Evolutionary conservation across 1,140 invertebrate genomes (phyloP).

Genomic region (Plodia interpunctella): DNA sequence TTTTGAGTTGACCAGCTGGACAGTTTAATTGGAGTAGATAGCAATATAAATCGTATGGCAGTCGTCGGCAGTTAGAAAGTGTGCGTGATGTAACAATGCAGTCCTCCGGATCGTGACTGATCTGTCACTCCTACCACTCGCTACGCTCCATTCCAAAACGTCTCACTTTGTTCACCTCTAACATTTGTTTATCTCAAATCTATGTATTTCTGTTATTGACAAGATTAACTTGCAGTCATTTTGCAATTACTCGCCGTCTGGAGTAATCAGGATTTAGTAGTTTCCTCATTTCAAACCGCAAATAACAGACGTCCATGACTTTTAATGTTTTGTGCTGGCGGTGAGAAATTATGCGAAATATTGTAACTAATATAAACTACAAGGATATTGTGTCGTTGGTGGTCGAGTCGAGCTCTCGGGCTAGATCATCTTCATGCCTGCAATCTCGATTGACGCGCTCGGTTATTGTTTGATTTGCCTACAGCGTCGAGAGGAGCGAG

Average conservation of each 20-base stretch:
- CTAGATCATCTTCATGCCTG: not conserved
- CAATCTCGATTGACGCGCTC: constrained; percentile 2
- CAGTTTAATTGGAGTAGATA: constrained; percentile 51
- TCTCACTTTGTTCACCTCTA: constrained; percentile 3
- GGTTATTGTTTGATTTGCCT: constrained; percentile 12
- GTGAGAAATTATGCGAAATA: constrained; percentile 14
- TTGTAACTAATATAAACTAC: constrained; percentile 15
- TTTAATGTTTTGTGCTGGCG: constrained; percentile 14
- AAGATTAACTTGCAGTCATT: constrained; percentile 18
- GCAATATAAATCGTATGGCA: constrained; percentile 50
- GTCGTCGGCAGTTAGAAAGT: constrained; percentile 49
- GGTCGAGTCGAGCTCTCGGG: not conserved
- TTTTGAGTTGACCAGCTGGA: constrained; percentile 22
- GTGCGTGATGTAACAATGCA: constrained; percentile 46
- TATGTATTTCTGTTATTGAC: constrained; percentile 8
- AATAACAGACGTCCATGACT: constrained; percentile 17
- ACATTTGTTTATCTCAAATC: constrained; percentile 3
- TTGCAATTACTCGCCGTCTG: constrained; percentile 17
- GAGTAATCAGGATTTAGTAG: constrained; percentile 10
- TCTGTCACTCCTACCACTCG: constrained; percentile 26
- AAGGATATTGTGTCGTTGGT: constrained; percentile 3
- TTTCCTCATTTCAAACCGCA: constrained; percentile 29
- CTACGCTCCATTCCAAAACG: constrained; percentile 10
- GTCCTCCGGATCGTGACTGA: constrained; percentile 31
- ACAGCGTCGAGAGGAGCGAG: not conserved